These are phyloP conservation scores for Rhodeus uyekii DNA, from an alignment of 2,797 vertebrate species.

Conservation along the genomic window DNA sequence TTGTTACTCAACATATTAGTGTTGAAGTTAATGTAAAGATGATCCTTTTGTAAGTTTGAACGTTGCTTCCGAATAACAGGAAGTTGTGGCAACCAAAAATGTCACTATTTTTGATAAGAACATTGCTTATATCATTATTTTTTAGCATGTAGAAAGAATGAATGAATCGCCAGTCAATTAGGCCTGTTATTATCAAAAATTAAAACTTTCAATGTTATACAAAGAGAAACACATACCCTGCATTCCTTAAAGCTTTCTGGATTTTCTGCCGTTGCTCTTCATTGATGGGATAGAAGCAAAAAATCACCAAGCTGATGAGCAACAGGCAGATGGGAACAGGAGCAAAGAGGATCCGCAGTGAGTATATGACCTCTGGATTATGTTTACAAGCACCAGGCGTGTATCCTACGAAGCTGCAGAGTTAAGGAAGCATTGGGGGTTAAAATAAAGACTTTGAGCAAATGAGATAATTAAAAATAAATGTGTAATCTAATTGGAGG, in stretches of 20 bases:
- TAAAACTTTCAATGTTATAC: background rate
- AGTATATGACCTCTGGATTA: slow-evolving; percentile 51
- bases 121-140: background rate
- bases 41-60: background rate
- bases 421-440: background rate
- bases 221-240: slow-evolving; percentile 4
- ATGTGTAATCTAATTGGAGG: background rate
- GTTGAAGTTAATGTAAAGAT: background rate
- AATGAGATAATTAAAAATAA: background rate
- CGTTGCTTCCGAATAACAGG: background rate
- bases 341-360: slow-evolving; percentile 64
- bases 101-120: background rate
- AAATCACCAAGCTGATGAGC: slow-evolving; percentile 61
- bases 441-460: background rate
- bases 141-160: background rate
- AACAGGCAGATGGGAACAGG: slow-evolving; percentile 66
- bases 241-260: slow-evolving; percentile 52
- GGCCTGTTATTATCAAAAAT: background rate
- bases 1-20: background rate
- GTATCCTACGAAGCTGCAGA: slow-evolving; percentile 70
- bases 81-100: background rate
- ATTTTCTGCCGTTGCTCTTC: slow-evolving; percentile 63
- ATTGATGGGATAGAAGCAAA: slow-evolving; percentile 69
- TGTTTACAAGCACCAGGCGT: slow-evolving; percentile 55
- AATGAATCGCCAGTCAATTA: background rate